Percentiles rank a stretch among this genome's conserved stretches.
phyloP scores from a whole-genome alignment of 2,113 vertebrate genomes.

The Callopanchax toddi region DNA sequence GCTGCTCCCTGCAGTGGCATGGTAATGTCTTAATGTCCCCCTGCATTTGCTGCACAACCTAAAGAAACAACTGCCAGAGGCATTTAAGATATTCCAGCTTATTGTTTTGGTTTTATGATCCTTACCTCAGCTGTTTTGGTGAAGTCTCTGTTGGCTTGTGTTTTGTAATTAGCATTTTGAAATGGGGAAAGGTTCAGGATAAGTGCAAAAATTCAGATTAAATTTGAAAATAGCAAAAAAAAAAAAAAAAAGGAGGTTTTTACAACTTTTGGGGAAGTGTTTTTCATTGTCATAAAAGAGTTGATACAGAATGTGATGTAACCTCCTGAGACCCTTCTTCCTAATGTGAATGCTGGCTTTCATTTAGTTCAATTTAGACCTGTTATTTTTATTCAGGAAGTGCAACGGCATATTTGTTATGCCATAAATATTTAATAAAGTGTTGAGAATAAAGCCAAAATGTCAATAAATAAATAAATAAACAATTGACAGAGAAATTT shows the following conservation, averaged over 20 bases:
- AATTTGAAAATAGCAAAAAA: neutral
- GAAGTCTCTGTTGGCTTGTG: neutral
- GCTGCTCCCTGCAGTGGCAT: conserved; percentile 11
- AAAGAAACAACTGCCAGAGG: neutral
- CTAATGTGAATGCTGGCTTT: no score
- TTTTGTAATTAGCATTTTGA: neutral
- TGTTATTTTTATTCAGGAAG: no score
- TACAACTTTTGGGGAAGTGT: no score
- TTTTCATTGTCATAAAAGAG: no score
- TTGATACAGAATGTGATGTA: no score
- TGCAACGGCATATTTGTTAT: no score
- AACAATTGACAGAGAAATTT: no score
- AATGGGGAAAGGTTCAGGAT: neutral
- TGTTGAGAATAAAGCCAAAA: no score
- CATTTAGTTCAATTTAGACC: no score
- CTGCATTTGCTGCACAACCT: conserved; percentile 6
- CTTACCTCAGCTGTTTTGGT: neutral
- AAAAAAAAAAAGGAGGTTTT: neutral
- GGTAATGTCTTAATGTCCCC: conserved; percentile 18
- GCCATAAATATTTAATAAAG: no score
- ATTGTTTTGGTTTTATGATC: neutral
- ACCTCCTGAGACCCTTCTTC: no score
- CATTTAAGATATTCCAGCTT: conserved; percentile 1
- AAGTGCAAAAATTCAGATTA: neutral
- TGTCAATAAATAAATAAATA: no score